Evolutionary conservation across 2,797 vertebrate species (phyloP).

Genomic region (Sciurus vulgaris): DNA sequence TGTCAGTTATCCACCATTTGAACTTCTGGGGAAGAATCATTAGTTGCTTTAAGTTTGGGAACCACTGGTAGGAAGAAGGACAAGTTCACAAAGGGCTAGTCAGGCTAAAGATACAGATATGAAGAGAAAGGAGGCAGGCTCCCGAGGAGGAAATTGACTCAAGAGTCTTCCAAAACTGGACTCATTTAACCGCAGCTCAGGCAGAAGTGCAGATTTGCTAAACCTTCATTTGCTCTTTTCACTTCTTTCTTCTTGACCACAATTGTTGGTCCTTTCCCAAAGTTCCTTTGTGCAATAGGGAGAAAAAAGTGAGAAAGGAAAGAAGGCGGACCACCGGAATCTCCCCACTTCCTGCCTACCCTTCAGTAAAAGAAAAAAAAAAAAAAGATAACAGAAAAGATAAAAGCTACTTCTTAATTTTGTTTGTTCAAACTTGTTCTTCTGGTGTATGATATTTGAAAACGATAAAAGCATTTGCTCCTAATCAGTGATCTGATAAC

Average conservation of each 20-base stretch:
- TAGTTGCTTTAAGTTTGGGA: neutral
- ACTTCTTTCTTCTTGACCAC: neutral
- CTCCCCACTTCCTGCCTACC: neutral
- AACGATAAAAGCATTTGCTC: neutral
- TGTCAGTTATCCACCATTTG: neutral
- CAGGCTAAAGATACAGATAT: neutral
- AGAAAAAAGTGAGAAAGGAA: neutral
- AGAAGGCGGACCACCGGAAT: too few relatives aligned
- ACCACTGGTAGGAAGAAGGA: too few relatives aligned
- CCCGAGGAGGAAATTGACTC: accelerated
- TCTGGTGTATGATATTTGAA: neutral
- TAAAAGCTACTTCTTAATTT: neutral
- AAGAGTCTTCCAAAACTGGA: neutral
- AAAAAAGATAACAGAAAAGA: neutral
- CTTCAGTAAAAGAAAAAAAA: neutral
- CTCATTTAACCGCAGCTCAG: neutral
- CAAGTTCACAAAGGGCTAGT: too few relatives aligned
- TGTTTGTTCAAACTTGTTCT: neutral
- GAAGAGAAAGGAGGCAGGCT: accelerated
- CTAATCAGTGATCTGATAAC: neutral
- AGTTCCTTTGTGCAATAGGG: neutral
- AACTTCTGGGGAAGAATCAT: neutral
- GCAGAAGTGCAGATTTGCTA: neutral
- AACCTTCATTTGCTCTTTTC: neutral
- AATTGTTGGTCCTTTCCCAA: neutral